A percentile compares a stretch with the other conserved stretches of the same genome.
Conservation (phyloP, 2,797 vertebrate species). For the Gymnothorax reevesii region DNA sequence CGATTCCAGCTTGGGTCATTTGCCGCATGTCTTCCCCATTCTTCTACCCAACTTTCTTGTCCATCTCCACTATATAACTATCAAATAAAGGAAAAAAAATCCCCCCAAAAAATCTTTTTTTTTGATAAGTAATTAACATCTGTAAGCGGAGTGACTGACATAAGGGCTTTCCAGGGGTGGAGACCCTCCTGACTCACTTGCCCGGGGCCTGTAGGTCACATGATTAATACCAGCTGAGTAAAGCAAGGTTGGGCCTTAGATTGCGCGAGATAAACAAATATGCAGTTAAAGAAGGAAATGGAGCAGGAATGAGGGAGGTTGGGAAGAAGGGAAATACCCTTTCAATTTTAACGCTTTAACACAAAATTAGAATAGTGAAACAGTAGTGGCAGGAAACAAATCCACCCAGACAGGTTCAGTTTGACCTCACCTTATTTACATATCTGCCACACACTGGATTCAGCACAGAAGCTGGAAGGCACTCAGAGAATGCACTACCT, state of each 20-base stretch:
- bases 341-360: background rate
- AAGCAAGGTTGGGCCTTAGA: background rate
- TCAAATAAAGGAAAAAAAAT: no score
- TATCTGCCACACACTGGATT: background rate
- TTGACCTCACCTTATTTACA: background rate
- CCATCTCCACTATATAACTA: no score
- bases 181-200: background rate
- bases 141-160: background rate
- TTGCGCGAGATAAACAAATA: background rate
- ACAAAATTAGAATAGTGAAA: background rate
- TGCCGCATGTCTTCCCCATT: no score
- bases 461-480: background rate
- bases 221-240: background rate
- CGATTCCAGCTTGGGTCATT: no score
- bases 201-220: background rate
- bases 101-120: no score
- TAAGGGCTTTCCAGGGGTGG: background rate
- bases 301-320: background rate
- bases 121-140: background rate
- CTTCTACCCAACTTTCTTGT: no score
- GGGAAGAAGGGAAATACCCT: background rate
- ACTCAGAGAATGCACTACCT: no score
- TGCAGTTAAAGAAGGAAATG: background rate
- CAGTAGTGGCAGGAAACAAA: background rate
- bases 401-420: constrained; percentile 10